Conservation (phyloP, 2,888 invertebrate genomes). For the Exephanes ischioxanthus region DNA sequence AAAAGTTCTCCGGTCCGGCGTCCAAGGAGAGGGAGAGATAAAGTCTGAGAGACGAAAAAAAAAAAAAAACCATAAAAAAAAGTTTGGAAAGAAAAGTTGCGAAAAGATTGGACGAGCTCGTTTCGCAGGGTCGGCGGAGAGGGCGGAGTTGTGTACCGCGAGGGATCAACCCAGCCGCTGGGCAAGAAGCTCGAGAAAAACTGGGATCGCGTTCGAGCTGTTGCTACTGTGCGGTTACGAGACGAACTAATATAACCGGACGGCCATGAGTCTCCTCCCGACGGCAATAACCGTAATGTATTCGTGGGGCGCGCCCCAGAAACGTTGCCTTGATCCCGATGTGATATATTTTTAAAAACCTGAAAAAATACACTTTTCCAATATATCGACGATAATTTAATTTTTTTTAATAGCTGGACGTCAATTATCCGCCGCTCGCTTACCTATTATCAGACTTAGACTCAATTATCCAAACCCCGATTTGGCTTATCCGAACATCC, state of each 20-base stretch:
- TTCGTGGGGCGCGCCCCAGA: background rate
- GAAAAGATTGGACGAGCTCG: slow-evolving; percentile 64
- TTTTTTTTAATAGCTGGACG: background rate
- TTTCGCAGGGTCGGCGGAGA: slow-evolving; percentile 44
- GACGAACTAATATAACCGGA: slow-evolving; percentile 39
- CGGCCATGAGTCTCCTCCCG: slow-evolving; percentile 6
- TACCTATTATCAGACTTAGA: background rate
- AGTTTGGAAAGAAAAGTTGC: slow-evolving; percentile 61
- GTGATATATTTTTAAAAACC: slow-evolving; percentile 6
- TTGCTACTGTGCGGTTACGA: slow-evolving; percentile 48
- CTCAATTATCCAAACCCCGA: background rate
- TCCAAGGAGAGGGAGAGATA: background rate
- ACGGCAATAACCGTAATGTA: slow-evolving; percentile 59
- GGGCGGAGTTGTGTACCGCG: slow-evolving; percentile 38
- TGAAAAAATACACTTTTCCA: background rate
- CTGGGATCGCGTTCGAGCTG: slow-evolving; percentile 45
- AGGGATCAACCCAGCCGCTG: slow-evolving; percentile 49
- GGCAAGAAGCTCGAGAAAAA: slow-evolving; percentile 41
- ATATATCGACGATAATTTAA: background rate
- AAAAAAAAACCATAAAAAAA: slow-evolving; percentile 25
- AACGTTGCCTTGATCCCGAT: background rate
- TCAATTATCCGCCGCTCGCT: background rate
- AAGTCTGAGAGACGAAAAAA: background rate
- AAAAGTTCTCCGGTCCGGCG: slow-evolving; percentile 49
- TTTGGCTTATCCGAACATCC: background rate